Evolutionary conservation across 1,140 invertebrate genomes (phyloP).

Genomic region (Apolygus lucorum): DNA sequence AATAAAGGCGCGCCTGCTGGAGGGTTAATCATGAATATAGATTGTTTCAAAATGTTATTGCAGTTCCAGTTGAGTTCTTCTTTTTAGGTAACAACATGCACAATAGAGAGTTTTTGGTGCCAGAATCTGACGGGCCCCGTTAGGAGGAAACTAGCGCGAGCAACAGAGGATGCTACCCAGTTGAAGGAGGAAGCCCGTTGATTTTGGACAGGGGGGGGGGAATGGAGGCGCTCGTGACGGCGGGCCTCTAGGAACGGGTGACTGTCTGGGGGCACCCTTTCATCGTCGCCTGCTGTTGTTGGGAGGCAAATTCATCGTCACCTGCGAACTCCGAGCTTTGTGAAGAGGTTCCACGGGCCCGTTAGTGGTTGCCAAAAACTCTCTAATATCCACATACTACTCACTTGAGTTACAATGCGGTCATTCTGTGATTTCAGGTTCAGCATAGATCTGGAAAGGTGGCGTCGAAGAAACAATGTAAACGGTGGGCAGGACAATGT

Average conservation of each 20-base stretch:
- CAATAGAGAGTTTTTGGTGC: neutral
- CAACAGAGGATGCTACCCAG: too few species aligned
- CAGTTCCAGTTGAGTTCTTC: neutral
- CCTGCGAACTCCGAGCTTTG: too few species aligned
- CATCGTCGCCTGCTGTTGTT: too few species aligned
- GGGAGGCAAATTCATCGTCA: too few species aligned
- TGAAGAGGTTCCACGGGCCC: too few species aligned
- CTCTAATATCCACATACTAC: neutral
- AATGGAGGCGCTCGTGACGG: too few species aligned
- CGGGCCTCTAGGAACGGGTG: too few species aligned
- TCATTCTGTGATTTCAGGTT: neutral
- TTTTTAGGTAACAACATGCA: neutral
- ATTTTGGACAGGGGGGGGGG: too few species aligned
- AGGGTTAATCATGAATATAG: neutral
- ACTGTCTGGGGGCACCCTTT: too few species aligned
- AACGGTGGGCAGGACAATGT: neutral
- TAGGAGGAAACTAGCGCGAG: too few species aligned
- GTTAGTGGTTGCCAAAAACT: neutral
- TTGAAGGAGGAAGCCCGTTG: too few species aligned
- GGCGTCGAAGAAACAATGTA: neutral
- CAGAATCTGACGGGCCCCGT: too few species aligned
- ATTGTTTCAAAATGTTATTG: neutral
- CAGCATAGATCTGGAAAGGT: neutral
- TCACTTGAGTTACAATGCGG: neutral
- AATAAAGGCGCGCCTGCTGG: neutral